Evolutionary conservation across 2,888 invertebrate genomes (phyloP), one percentile per base, ranked within the genome.

Genomic region (Allophyes oxyacanthae): DNA sequence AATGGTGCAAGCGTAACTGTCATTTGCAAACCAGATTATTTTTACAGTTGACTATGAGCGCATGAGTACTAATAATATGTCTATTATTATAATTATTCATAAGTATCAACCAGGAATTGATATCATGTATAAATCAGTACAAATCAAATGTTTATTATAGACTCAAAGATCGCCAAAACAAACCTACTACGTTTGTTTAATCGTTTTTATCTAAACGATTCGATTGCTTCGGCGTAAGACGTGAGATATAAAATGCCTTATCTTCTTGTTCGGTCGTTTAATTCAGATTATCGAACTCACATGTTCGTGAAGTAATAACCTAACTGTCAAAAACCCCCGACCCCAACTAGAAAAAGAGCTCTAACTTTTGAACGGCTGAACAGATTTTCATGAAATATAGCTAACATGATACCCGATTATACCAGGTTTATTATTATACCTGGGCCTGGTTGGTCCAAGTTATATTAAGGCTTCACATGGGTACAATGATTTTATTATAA

Each of bases 191-290:
- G 30, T 45, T 40, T 26, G 30, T 50, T 42, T 44, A 49, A 46
- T 49, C 45, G 42, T 46, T 64, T 42, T 70, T 57, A 67, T 67
- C 56, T 44, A 20, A 69, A 59, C 37, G 51, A 67, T 52, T 49
- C 52, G 51, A 64, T 49, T 56, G 30, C 43, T 65, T 57, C 36
- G 30, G 48, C 46, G 34, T 46, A 42, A 28, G 32, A 59, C 60
- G 32, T 53, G 54, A 61, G 53, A 62, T 62, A 56, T 52, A 43
- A 54, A 48, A 10, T 38, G 37, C 36, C 53, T 71, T 72, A 74
- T 72, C 75, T 57, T 1, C 8, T 30, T 26, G 25, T 45, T 49
- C 20, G 36, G 32, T 53, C 51, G 33, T 65, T 65, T 65, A 58
- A 58, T 54, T 49, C 53, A 37, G 40, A 34, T 59, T 68, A 73